Evolutionary conservation across 2,888 invertebrate species (phyloP).

Genomic region (Eristalinus sepulchralis): DNA sequence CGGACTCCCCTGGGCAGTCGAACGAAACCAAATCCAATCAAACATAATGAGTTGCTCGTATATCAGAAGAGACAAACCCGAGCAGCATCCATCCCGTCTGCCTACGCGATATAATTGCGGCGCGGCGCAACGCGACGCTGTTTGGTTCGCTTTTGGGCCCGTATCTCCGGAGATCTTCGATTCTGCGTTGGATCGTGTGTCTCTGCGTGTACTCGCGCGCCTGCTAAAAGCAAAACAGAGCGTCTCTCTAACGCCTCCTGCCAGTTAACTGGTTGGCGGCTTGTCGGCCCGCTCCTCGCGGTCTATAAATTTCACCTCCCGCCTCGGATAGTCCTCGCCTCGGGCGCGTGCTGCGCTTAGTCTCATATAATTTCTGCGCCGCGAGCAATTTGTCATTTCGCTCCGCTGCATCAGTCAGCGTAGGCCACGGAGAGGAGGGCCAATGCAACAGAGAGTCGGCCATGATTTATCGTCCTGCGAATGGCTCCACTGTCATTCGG

Average conservation of each 20-base stretch:
- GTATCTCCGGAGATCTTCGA: conserved; percentile 64
- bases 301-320: conserved; percentile 67
- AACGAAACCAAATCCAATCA: conserved; percentile 62
- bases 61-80: conserved; percentile 52
- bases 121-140: conserved; percentile 49
- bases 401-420: conserved; percentile 36
- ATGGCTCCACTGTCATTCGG: conserved; percentile 45
- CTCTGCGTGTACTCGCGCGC: conserved; percentile 5
- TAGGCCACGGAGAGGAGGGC: neutral
- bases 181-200: conserved; percentile 65
- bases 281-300: conserved; percentile 34
- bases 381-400: conserved; percentile 67
- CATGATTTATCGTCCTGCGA: conserved; percentile 63
- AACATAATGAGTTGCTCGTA: conserved; percentile 55
- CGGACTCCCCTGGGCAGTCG: conserved; percentile 47
- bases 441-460: conserved; percentile 20
- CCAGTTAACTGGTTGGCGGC: conserved; percentile 27
- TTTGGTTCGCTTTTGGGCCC: conserved; percentile 21
- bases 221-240: conserved; percentile 32
- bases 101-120: conserved; percentile 67
- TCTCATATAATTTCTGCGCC: conserved; percentile 57
- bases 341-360: conserved; percentile 14
- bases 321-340: conserved; percentile 34
- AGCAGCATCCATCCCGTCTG: conserved; percentile 55
- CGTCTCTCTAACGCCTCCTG: conserved; percentile 57